These are phyloP conservation scores for Cephus pulcher DNA, from an alignment of 2,888 invertebrate species.

Conservation along the genomic window DNA sequence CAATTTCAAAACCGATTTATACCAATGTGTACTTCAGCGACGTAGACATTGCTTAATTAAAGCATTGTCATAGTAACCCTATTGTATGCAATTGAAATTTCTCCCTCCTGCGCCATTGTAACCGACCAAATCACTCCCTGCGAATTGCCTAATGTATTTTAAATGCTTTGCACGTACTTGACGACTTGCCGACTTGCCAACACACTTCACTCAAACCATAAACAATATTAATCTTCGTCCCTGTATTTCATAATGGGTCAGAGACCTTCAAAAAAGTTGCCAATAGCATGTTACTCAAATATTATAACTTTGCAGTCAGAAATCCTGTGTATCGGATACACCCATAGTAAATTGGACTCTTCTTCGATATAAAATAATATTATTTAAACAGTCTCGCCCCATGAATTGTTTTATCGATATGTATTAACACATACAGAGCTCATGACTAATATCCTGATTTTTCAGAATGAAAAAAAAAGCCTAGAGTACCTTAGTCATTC, in stretches of 20 bases:
- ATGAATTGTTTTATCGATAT: not conserved
- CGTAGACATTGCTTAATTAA: constrained; percentile 20
- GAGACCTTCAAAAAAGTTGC: constrained; percentile 7
- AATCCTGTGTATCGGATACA: not conserved
- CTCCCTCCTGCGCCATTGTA: constrained; percentile 39
- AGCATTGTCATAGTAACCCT: not conserved
- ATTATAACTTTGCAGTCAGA: not conserved
- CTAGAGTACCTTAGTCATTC: not conserved
- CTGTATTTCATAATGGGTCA: constrained; percentile 18
- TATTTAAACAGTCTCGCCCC: not conserved
- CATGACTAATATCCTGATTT: not conserved
- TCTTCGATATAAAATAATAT: not conserved
- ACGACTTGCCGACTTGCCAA: constrained; percentile 24
- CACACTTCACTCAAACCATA: constrained; percentile 23
- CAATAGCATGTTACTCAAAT: not conserved
- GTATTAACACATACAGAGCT: not conserved
- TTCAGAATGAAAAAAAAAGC: not conserved
- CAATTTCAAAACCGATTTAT: constrained; percentile 54
- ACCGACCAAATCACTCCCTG: constrained; percentile 44
- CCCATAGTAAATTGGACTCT: not conserved
- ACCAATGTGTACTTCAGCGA: constrained; percentile 36
- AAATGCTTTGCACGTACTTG: constrained; percentile 43
- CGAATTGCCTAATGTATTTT: constrained; percentile 48
- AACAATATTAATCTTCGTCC: constrained; percentile 31
- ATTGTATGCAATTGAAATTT: not conserved